A percentile compares a stretch with the other conserved stretches of the same genome.
These are phyloP conservation scores for Sitobion miscanthi DNA, from an alignment of 1,140 invertebrate genomes.

Conservation along the genomic window DNA sequence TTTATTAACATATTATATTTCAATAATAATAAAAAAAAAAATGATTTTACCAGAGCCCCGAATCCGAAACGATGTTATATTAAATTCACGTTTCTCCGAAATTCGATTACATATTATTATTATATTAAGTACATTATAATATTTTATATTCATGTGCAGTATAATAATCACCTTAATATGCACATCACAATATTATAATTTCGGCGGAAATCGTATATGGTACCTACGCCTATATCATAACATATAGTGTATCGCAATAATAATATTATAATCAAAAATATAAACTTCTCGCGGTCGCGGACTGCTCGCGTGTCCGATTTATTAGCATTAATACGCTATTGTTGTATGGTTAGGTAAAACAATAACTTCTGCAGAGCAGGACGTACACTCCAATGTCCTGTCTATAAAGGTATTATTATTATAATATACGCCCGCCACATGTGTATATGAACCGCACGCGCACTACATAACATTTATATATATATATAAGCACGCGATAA, in stretches of 20 bases:
- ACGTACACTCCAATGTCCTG: neutral
- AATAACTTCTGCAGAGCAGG: neutral
- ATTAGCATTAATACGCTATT: neutral
- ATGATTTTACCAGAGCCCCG: neutral
- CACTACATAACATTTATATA: no score
- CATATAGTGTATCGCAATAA: neutral
- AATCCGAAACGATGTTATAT: neutral
- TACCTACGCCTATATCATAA: no score
- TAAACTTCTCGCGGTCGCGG: no score
- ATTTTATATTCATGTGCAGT: no score
- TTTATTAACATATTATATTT: neutral
- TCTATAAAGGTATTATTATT: no score
- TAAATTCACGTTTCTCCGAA: neutral
- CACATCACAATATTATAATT: neutral
- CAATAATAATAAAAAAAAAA: neutral
- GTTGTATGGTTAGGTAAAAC: neutral
- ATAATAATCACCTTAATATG: no score
- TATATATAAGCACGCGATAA: neutral
- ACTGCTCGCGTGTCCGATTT: neutral
- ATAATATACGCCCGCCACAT: neutral
- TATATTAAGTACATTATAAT: no score
- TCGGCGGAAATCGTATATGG: no score
- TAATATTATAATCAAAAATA: neutral
- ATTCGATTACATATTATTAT: neutral
- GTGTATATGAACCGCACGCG: neutral